phyloP scores from a whole-genome alignment of 2,113 vertebrate species.

The Piaya cayana region DNA sequence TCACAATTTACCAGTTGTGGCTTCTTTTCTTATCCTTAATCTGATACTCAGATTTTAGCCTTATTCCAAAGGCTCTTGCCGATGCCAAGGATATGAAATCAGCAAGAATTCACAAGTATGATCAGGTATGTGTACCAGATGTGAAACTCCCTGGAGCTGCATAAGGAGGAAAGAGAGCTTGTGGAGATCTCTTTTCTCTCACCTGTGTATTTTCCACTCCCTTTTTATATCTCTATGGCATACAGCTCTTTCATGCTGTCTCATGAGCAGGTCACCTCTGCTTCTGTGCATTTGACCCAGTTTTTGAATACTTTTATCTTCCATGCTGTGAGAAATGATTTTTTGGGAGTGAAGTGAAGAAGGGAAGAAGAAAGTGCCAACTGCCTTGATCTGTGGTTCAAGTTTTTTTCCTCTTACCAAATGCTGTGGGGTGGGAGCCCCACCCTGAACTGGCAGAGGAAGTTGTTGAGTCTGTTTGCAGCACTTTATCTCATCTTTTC shows the following conservation, averaged over 20 bases:
- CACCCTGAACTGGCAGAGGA: conserved; percentile 48
- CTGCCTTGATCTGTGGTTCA: neutral
- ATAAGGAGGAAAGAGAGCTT: neutral
- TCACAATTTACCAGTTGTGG: neutral
- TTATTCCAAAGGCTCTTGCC: neutral
- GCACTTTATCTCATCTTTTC: conserved; percentile 59
- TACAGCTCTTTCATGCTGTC: neutral
- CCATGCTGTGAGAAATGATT: neutral
- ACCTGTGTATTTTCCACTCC: neutral
- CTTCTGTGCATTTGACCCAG: neutral
- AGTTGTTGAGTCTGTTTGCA: conserved; percentile 9
- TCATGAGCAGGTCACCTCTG: neutral
- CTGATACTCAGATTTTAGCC: neutral
- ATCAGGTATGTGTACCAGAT: neutral
- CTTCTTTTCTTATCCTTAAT: neutral
- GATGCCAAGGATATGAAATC: neutral
- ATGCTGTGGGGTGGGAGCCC: neutral
- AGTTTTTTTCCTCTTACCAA: neutral
- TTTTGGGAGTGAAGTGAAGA: neutral
- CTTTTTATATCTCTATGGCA: neutral
- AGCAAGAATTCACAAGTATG: neutral
- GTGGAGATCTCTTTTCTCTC: neutral
- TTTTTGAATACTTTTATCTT: neutral
- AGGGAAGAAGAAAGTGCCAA: neutral
- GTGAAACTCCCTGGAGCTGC: neutral